Evolutionary conservation across 2,797 vertebrate species (phyloP).

Genomic region (Sebastes vulpes): DNA sequence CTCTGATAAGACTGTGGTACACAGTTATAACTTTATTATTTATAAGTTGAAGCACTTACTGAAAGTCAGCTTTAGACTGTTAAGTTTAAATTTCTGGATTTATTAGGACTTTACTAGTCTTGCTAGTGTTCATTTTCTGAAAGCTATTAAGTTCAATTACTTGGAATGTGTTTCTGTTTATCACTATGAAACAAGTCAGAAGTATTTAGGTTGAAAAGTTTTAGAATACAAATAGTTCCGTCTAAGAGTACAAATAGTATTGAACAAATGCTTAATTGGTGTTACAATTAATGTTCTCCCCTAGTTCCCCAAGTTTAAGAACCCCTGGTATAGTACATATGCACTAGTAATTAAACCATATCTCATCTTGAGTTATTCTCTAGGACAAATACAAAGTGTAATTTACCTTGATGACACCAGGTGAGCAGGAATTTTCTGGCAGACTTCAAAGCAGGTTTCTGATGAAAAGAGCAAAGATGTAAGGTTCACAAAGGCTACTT

Average conservation of each 20-base stretch:
- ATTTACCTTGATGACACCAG: slow-evolving; percentile 61
- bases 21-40: not conserved
- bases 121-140: not conserved
- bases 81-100: not conserved
- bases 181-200: not conserved
- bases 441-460: slow-evolving; percentile 50
- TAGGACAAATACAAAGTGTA: not conserved
- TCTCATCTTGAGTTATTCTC: not conserved
- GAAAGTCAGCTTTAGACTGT: not conserved
- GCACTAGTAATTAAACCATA: not conserved
- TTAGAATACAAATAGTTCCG: not conserved
- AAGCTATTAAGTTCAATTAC: not conserved
- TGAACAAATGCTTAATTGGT: no score
- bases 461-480: slow-evolving; percentile 11
- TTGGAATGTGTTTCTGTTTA: not conserved
- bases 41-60: not conserved
- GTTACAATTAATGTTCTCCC: not conserved
- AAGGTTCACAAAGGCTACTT: not conserved
- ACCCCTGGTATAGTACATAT: not conserved
- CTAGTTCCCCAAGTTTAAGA: not conserved
- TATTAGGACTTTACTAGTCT: not conserved
- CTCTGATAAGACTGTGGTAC: not conserved
- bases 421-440: slow-evolving; percentile 25
- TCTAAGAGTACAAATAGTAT: not conserved
- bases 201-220: not conserved